phyloP scores from a whole-genome alignment of 1,140 invertebrate genomes.

The Heliothis virescens region DNA sequence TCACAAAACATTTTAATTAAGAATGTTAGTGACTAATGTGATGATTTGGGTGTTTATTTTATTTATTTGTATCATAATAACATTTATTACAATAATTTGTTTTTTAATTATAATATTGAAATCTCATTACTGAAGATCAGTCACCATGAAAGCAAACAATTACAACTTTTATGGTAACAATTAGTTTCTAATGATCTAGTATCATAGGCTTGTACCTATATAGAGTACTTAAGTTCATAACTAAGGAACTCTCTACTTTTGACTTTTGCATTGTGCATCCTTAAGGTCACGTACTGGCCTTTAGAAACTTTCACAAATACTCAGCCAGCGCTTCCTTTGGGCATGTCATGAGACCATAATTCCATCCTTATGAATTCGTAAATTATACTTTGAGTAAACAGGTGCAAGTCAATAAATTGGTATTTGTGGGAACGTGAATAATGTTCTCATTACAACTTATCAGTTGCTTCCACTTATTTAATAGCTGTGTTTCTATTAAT shows the following conservation, averaged over 20 bases:
- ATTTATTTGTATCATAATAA: background rate
- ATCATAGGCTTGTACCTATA: too few relatives aligned
- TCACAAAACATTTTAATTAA: constrained; percentile 16
- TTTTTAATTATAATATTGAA: too few relatives aligned
- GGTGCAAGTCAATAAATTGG: background rate
- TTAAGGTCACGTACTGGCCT: constrained; percentile 1
- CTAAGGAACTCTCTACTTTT: background rate
- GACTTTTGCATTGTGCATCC: background rate
- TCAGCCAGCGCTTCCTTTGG: constrained; percentile 7
- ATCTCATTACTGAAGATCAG: too few relatives aligned
- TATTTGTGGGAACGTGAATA: background rate
- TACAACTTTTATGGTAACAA: too few relatives aligned
- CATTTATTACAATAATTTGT: background rate
- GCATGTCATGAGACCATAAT: constrained; percentile 20
- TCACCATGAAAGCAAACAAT: too few relatives aligned
- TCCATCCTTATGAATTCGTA: background rate
- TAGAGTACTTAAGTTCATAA: background rate
- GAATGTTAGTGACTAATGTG: constrained; percentile 26
- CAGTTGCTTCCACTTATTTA: background rate
- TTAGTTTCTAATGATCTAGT: too few relatives aligned
- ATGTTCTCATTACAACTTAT: background rate
- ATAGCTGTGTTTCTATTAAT: background rate
- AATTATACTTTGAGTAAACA: background rate
- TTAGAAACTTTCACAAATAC: constrained; percentile 28
- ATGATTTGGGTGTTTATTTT: constrained; percentile 10